Conservation (phyloP, 92 coral and sea anemone genomes). For the Epizoanthus ramosus region DNA sequence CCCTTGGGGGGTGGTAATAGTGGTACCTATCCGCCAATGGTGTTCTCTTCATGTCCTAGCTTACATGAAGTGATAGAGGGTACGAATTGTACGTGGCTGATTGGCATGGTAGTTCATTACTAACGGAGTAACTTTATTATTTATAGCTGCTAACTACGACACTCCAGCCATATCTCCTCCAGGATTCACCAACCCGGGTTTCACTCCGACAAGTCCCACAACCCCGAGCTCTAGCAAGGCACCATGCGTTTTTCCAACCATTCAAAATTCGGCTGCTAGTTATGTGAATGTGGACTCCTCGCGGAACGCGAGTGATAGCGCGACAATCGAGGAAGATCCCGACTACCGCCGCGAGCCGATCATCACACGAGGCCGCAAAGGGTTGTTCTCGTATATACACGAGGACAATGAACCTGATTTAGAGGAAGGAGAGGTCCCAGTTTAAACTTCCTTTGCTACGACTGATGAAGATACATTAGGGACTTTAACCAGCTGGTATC, state of each 20-base stretch:
- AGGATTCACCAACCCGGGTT: constrained; percentile 15
- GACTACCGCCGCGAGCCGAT: neutral
- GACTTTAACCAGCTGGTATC: too few relatives aligned
- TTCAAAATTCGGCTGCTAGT: neutral
- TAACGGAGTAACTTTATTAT: neutral
- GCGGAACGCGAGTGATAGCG: neutral
- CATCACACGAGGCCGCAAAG: neutral
- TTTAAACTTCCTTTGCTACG: neutral
- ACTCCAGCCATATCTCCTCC: neutral
- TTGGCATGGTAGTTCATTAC: too few relatives aligned
- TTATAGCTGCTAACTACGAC: neutral
- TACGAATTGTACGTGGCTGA: too few relatives aligned
- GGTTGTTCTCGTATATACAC: neutral
- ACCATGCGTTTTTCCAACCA: neutral
- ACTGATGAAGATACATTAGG: too few relatives aligned
- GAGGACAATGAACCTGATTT: constrained; percentile 9
- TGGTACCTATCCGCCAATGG: too few relatives aligned
- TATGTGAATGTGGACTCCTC: constrained; percentile 13
- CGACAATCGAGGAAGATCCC: neutral
- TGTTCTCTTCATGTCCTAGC: too few relatives aligned
- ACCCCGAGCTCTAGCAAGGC: neutral
- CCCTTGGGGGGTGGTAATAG: too few relatives aligned
- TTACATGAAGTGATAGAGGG: too few relatives aligned
- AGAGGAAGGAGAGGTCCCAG: constrained; percentile 50
- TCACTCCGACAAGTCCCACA: constrained; percentile 26